A percentile compares a stretch with the other conserved stretches of the same genome.
Conservation (phyloP, 2,113 vertebrate genomes). For the Hemiscyllium ocellatum region DNA sequence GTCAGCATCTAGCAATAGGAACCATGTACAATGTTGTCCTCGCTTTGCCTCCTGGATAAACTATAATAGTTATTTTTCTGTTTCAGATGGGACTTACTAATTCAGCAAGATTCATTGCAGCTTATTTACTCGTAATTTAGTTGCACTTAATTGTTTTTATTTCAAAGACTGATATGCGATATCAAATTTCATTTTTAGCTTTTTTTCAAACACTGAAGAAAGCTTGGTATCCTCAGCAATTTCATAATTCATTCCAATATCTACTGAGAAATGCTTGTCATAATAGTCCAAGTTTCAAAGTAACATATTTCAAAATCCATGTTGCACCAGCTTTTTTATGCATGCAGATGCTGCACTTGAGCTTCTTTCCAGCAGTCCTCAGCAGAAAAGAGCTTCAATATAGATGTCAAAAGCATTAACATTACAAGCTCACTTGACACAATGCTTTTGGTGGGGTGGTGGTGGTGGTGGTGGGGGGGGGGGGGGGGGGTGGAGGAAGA, state of each 20-base stretch:
- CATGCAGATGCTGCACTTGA: not conserved
- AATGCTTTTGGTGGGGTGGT: too few relatives aligned
- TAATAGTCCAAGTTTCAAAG: not conserved
- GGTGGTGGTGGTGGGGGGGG: too few relatives aligned
- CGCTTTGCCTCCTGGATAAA: not conserved
- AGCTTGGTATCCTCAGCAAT: not conserved
- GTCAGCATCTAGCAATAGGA: not conserved
- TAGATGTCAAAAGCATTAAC: not conserved
- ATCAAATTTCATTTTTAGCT: not conserved
- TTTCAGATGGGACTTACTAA: not conserved
- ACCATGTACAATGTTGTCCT: not conserved
- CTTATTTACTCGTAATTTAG: not conserved
- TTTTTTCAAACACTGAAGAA: not conserved
- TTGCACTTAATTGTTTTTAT: not conserved
- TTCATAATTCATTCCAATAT: not conserved
- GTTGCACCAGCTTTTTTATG: not conserved
- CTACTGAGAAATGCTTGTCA: not conserved
- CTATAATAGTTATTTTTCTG: not conserved
- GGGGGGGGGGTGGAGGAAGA: too few relatives aligned
- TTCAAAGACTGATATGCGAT: not conserved
- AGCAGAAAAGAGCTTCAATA: not conserved
- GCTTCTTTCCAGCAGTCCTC: not conserved
- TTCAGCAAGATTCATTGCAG: not conserved
- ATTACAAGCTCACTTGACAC: too few relatives aligned
- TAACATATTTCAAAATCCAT: not conserved